These are phyloP conservation scores for Lepidurus couesii DNA, from an alignment of 1,140 invertebrate species.

Conservation along the genomic window DNA sequence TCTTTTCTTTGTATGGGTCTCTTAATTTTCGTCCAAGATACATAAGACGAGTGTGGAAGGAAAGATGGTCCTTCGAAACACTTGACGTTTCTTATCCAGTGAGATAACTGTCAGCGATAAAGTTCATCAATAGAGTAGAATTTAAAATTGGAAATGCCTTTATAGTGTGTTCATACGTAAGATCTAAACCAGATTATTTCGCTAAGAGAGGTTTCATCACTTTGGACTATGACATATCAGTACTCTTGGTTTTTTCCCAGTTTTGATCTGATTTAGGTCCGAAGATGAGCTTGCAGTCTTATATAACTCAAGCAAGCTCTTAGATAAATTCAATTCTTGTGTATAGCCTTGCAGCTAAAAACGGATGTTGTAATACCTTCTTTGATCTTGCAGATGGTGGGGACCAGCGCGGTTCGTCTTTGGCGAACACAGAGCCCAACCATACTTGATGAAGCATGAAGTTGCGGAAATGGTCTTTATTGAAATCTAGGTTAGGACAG, in stretches of 20 bases:
- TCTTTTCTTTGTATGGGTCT: not conserved
- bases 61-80: not conserved
- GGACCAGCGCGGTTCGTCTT: conserved; percentile 13
- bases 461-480: not conserved
- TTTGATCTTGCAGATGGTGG: not conserved
- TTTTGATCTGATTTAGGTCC: not conserved
- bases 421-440: not conserved
- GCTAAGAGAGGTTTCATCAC: not conserved
- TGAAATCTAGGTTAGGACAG: not conserved
- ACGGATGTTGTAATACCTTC: not conserved
- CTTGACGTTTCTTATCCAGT: not conserved
- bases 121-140: not conserved
- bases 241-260: not conserved
- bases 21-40: not conserved
- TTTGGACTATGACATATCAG: not conserved
- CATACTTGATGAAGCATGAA: conserved; percentile 15
- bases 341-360: not conserved
- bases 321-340: no score
- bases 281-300: no score
- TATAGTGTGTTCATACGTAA: not conserved
- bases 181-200: not conserved
- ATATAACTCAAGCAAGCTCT: no score
- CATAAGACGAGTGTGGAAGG: not conserved
- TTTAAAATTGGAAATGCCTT: not conserved
- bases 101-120: not conserved